phyloP scores from a whole-genome alignment of 2,888 invertebrate genomes.

The Mimas tiliae region DNA sequence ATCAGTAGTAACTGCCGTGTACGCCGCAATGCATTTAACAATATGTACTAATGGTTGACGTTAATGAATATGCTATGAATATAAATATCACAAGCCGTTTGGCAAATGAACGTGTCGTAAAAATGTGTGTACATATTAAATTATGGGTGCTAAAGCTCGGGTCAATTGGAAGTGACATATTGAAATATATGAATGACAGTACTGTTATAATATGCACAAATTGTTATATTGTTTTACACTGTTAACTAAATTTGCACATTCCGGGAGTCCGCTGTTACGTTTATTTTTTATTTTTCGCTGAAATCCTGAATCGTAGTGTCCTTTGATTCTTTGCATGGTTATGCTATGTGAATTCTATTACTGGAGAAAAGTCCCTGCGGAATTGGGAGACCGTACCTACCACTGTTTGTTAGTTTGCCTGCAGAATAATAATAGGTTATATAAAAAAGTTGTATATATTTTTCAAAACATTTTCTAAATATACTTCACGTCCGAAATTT shows the following conservation, averaged over 20 bases:
- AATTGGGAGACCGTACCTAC: constrained; percentile 47
- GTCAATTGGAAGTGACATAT: constrained; percentile 70
- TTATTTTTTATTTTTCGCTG: constrained; percentile 65
- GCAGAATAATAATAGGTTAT: constrained; percentile 40
- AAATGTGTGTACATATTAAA: constrained; percentile 36
- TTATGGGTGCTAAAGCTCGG: constrained; percentile 43
- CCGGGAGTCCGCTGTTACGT: constrained; percentile 67
- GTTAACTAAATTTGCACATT: constrained; percentile 75
- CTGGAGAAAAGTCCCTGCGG: constrained; percentile 38
- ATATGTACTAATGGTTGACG: constrained; percentile 77
- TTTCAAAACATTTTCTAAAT: constrained; percentile 21
- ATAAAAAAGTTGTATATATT: constrained; percentile 31
- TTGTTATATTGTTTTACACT: constrained; percentile 59
- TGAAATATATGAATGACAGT: constrained; percentile 49
- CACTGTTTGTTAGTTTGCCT: constrained; percentile 55
- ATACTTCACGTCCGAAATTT: constrained; percentile 4
- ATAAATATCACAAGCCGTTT: constrained; percentile 36
- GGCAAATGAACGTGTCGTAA: constrained; percentile 21
- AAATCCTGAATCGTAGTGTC: constrained; percentile 63
- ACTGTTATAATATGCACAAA: constrained; percentile 50
- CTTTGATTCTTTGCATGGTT: constrained; percentile 75
- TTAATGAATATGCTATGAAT: constrained; percentile 43
- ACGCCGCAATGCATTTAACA: constrained; percentile 77
- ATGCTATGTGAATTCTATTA: constrained; percentile 66
- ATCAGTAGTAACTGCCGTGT: constrained; percentile 62